Conservation (phyloP, 2,113 vertebrate genomes). For the Syngnathus scovelli region DNA sequence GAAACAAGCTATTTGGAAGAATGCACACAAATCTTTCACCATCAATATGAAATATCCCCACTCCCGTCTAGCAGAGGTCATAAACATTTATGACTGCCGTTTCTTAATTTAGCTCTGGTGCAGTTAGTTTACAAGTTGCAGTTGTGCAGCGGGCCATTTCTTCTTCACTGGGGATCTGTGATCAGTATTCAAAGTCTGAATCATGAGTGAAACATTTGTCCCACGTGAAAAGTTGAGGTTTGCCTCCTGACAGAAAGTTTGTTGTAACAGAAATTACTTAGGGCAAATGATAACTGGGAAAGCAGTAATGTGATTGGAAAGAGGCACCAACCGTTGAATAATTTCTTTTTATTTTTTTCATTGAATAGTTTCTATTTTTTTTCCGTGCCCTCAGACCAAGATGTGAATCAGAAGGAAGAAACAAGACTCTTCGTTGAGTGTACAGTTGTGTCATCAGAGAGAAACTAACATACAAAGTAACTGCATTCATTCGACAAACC, state of each 20-base stretch:
- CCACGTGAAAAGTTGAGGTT: not conserved
- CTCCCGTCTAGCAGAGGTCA: not conserved
- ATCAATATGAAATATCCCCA: not conserved
- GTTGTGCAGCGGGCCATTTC: not conserved
- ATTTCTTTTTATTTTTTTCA: conserved; percentile 73
- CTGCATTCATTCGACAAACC: conserved; percentile 59
- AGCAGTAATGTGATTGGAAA: conserved; percentile 1
- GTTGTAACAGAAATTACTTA: conserved; percentile 1
- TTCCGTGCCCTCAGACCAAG: conserved; percentile 67
- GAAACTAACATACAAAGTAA: conserved; percentile 51
- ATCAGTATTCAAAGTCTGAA: not conserved
- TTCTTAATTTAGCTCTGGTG: not conserved
- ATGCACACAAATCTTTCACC: not conserved
- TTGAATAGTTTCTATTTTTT: conserved; percentile 66
- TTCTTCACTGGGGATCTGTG: not conserved
- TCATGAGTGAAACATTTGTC: conserved; percentile 1
- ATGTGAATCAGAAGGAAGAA: conserved; percentile 70
- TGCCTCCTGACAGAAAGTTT: not conserved
- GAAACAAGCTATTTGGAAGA: not conserved
- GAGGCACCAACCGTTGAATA: conserved; percentile 13
- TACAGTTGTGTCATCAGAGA: conserved; percentile 66
- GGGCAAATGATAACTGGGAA: not conserved
- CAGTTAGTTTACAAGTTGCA: not conserved
- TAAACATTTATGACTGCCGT: not conserved
- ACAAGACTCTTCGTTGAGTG: conserved; percentile 67